A percentile compares a stretch with the other conserved stretches of the same genome.
phyloP scores from a whole-genome alignment of 2,797 vertebrate genomes.

The Remorina albescens region DNA sequence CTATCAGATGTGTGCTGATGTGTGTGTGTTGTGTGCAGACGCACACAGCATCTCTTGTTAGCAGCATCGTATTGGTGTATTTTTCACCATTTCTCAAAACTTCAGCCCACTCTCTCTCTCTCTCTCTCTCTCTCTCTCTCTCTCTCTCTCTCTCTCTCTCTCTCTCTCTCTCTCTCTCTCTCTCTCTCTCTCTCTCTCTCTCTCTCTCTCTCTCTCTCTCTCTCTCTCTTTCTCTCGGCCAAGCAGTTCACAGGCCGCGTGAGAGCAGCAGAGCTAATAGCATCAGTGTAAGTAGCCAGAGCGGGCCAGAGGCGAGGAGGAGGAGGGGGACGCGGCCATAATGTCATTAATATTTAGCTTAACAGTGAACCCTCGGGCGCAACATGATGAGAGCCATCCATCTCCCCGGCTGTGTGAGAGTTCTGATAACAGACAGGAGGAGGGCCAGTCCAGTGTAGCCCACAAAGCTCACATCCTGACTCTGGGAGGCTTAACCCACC shows the following conservation, averaged over 20 bases:
- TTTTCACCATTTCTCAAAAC: slow-evolving; percentile 64
- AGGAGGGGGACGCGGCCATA: slow-evolving; percentile 33
- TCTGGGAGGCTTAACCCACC: slow-evolving; percentile 67
- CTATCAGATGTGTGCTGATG: slow-evolving; percentile 92
- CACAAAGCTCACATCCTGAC: slow-evolving; percentile 60
- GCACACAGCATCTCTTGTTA: slow-evolving; percentile 77
- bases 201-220: background rate
- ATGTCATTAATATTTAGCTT: slow-evolving; percentile 74
- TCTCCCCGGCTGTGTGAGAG: slow-evolving; percentile 65
- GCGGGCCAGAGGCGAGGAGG: background rate
- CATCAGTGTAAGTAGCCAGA: slow-evolving; percentile 47
- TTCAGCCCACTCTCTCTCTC: slow-evolving; percentile 11
- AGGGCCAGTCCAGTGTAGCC: slow-evolving; percentile 42
- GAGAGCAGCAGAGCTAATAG: slow-evolving; percentile 58
- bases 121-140: background rate
- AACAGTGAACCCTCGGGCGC: slow-evolving; percentile 54
- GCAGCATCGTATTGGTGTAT: slow-evolving; percentile 77
- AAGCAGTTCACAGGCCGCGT: slow-evolving; percentile 38
- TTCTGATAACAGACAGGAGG: slow-evolving; percentile 64
- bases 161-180: background rate
- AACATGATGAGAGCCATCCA: slow-evolving; percentile 68
- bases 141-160: background rate
- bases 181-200: slow-evolving; percentile 13
- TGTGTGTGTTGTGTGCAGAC: slow-evolving; percentile 60
- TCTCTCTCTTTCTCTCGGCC: slow-evolving; percentile 7